Evolutionary conservation across 2,113 vertebrate genomes (phyloP).

Genomic region (Acrocephalus kingi): DNA sequence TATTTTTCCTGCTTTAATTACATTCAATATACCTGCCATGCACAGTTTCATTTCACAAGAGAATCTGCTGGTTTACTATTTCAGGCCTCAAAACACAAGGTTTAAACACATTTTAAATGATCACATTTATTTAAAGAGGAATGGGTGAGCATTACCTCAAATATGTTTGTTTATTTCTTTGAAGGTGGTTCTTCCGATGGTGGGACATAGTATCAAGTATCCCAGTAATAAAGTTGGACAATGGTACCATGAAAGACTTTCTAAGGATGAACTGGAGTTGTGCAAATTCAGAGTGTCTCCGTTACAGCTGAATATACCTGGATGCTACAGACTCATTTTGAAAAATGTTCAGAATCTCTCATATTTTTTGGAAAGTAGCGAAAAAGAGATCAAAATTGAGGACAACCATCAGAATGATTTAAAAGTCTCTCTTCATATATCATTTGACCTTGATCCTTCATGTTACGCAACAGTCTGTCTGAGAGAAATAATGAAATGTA

Average conservation of each 20-base stretch:
- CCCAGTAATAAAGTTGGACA: constrained; percentile 83
- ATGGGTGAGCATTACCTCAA: neutral
- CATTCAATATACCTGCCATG: neutral
- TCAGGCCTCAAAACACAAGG: neutral
- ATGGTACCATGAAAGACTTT: constrained; percentile 80
- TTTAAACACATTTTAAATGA: neutral
- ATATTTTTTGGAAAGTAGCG: constrained; percentile 68
- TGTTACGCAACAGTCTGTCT: constrained; percentile 94
- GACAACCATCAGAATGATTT: neutral
- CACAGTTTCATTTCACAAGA: neutral
- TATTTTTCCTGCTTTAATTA: neutral
- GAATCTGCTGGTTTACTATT: neutral
- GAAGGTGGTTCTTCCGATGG: constrained; percentile 92
- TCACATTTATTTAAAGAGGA: neutral
- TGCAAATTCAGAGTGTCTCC: constrained; percentile 83
- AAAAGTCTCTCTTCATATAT: constrained; percentile 73
- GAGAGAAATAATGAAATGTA: constrained; percentile 92
- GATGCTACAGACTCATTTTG: constrained; percentile 89
- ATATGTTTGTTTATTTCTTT: neutral
- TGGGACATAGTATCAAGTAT: constrained; percentile 88
- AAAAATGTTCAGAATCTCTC: constrained; percentile 81
- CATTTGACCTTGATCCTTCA: constrained; percentile 88
- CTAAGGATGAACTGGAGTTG: constrained; percentile 76
- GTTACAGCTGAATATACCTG: constrained; percentile 90
- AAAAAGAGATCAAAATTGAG: neutral